Evolutionary conservation across 2,888 invertebrate genomes (phyloP), one percentile per base, ranked within the genome.

Genomic region (Gari tellinella): DNA sequence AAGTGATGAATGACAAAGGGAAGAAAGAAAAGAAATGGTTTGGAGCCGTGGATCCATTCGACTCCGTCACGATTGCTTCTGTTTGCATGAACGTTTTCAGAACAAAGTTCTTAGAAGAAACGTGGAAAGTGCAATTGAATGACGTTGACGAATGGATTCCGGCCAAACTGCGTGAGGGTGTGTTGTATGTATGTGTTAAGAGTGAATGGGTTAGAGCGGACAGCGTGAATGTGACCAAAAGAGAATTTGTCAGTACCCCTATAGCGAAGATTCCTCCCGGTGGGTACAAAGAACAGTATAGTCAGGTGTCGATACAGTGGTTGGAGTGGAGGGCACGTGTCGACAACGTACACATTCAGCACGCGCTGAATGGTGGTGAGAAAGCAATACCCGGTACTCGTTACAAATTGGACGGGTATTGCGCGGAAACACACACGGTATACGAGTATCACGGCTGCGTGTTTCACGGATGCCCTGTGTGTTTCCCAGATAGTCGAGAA

Each of bases 371-470:
- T 37, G 52, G 10, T 1, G 66, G 66, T 1, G 66, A 72, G 58
- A 48, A 62, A 37, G 7, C 14, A 19, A 5, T 72, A 12, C 57
- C 62, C 2, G 61, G n/a, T n/a, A n/a, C n/a, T n/a, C n/a, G n/a
- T n/a, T n/a, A n/a, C n/a, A n/a, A n/a, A n/a, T n/a, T n/a, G n/a
- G n/a, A n/a, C n/a, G n/a, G n/a, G n/a, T n/a, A n/a, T n/a, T n/a
- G n/a, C n/a, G n/a, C n/a, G n/a, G 62, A 48, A 23, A 72, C 72
- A 10, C 61, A 67, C 43, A 66, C 62, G 5, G 74, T 49, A 2
- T 68, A 63, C 46, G 74, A 74, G 37, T 74, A 31, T 23, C 64
- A 64, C 23, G 69, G 74, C 5, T 74, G 74, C 19, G 38, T 74
- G 2, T 76, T 58, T 52, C 76, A 72, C 19, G 67, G 52, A 0